Evolutionary conservation across 2,113 vertebrate species (phyloP), one percentile per base, ranked within the genome.

Genomic region (Pimephales promelas): DNA sequence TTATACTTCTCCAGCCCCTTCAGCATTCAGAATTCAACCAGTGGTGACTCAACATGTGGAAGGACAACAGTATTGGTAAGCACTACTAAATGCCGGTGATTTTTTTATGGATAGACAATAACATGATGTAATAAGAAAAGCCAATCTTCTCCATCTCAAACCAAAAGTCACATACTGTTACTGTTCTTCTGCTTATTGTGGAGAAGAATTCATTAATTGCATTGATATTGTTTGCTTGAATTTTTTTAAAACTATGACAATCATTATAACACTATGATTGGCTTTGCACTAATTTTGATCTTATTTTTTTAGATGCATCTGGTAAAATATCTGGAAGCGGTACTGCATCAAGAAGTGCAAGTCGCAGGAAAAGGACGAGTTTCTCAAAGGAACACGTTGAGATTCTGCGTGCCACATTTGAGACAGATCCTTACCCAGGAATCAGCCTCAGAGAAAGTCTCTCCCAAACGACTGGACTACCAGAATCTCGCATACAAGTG

Each of bases 401-500:
- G 84, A 90, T 94, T 36, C 89, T 95, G 52, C 86, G 90, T 0
- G 73, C 84, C 82, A 92, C 93, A 18, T 95, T 95, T 1, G 89
- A 93, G 88, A 93, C 92, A 0, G 92, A 94, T 88, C 93, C 92
- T 0, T 95, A 95, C 81, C 94, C 94, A 0, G 94, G 94, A 76
- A 95, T 95, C 89, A 92, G 91, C 85, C 90, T 94, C 81, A 89
- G 94, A 71, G 94, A 95, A 83, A 93, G 43, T 75, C 91, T 95
- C 45, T 94, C 94, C 78, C 91, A 93, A 83, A 87, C 88, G 34
- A 94, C 94, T 0, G 94, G 94, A 59, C 91, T 95, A 49, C 94
- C 93, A 0, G 94, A 95, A 89, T 94, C 94, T 20, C 93, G 94
- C 84, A 95, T 95, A 24, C 94, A 95, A 92, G 94, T 95, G 90